Evolutionary conservation across 1,140 invertebrate species (phyloP).

Genomic region (Cydia fagiglandana): DNA sequence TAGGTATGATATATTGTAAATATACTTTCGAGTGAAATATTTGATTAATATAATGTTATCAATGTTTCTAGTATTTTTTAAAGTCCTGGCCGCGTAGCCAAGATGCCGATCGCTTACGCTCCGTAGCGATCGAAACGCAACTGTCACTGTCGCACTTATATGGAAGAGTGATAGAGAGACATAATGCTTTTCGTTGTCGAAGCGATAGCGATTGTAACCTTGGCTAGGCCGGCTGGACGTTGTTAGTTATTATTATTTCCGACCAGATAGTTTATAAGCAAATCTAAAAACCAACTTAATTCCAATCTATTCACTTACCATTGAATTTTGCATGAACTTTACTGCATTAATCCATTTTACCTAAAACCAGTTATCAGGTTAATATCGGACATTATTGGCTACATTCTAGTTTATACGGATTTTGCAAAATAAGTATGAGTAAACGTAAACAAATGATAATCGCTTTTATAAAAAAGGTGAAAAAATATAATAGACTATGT

Average conservation of each 20-base stretch:
- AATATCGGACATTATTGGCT: slow-evolving; percentile 22
- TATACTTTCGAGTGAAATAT: not conserved
- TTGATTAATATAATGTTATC: not conserved
- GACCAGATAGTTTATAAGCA: slow-evolving; percentile 11
- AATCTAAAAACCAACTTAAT: slow-evolving; percentile 31
- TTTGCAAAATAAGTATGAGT: slow-evolving; percentile 10
- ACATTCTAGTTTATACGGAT: slow-evolving; percentile 5
- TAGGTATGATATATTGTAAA: not conserved
- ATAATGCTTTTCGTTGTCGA: too few species aligned
- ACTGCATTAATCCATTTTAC: slow-evolving; percentile 68
- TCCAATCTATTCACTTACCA: slow-evolving; percentile 41
- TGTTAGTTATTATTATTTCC: not conserved
- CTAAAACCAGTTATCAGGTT: slow-evolving; percentile 54
- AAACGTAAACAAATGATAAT: not conserved
- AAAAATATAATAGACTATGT: not conserved
- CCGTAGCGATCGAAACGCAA: too few species aligned
- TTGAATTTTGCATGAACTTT: slow-evolving; percentile 34
- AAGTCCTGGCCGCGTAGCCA: too few species aligned
- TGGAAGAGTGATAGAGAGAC: too few species aligned
- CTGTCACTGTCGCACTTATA: too few species aligned
- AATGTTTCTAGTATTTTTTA: not conserved
- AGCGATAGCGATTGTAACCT: too few species aligned
- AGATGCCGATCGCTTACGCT: too few species aligned
- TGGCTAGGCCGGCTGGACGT: too few species aligned
- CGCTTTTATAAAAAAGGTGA: not conserved